Evolutionary conservation across 2,888 invertebrate genomes (phyloP), one percentile per base, ranked within the genome.

Genomic region (Drosophila rellima): DNA sequence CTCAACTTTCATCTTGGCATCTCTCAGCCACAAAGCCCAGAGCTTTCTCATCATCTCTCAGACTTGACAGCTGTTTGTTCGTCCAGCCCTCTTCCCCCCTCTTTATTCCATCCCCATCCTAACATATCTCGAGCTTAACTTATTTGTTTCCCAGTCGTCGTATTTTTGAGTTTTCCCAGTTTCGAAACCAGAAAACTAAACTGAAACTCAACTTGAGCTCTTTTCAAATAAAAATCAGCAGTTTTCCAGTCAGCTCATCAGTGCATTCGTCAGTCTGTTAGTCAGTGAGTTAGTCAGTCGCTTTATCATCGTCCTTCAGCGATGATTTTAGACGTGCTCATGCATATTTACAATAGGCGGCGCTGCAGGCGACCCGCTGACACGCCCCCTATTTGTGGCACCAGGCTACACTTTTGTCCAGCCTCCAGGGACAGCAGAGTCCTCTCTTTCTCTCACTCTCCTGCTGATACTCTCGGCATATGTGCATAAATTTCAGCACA

Each of bases 401-500:
- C 17, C 20, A 35, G 40, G 17, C 55, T 11, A 37, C 26, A 44
- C 44, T 44, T 51, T 60, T 48, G 63, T 51, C 55, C 59, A 56
- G 74, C 45, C 74, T 54, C 50, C 18, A n/a, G 70, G 64, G 74
- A 44, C 40, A 29, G 33, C 33, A 55, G 61, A 35, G 51, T 47
- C 26, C 65, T 44, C 48, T 23, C 69, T 39, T 18, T 2, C 20
- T 13, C 31, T 8, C 17, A 13, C 23, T 29, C 61, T 48, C 29
- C 18, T 42, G 35, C 26, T 55, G 33, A 23, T 45, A 52, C 59
- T 42, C 3, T 26, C 40, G 35, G 10, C 54, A 59, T 74, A 29
- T 78, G 75, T 88, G 83, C 75, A 82, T 82, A 85, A 77, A 83
- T 83, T 82, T 69, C 64, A 79, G 67, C 77, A 56, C 59, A 73